Conservation (phyloP, 2,888 invertebrate genomes). For the Arctia plantaginis region DNA sequence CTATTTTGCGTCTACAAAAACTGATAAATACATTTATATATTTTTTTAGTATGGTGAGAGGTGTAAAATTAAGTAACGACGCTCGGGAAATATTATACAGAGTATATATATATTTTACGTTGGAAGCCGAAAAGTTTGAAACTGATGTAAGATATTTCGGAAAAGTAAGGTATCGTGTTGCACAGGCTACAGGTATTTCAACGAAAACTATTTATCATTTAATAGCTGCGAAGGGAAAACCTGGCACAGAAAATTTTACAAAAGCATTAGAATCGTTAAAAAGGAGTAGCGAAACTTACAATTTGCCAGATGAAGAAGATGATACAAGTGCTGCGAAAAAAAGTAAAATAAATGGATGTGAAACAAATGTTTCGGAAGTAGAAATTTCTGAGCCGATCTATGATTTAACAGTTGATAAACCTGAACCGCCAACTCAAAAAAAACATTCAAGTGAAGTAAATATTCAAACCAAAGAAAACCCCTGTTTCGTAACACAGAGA, state of each 20-base stretch:
- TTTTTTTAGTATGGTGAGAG: slow-evolving; percentile 1
- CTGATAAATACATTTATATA: background rate
- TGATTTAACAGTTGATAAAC: background rate
- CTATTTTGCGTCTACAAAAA: background rate
- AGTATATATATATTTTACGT: slow-evolving; percentile 3
- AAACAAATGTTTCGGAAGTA: background rate
- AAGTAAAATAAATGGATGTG: background rate
- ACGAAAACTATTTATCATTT: background rate
- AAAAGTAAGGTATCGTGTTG: background rate
- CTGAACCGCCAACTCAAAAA: background rate
- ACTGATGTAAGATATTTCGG: slow-evolving; percentile 8
- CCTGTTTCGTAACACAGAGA: background rate
- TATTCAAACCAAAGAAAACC: background rate
- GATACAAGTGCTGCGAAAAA: background rate
- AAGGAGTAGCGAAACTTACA: background rate
- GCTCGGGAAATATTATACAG: slow-evolving; percentile 14
- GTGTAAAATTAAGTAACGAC: background rate
- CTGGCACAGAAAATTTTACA: background rate
- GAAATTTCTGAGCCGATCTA: background rate
- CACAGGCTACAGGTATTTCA: background rate
- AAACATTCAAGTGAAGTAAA: background rate
- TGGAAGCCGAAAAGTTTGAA: slow-evolving; percentile 8
- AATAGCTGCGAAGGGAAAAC: background rate
- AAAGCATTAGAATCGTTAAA: background rate
- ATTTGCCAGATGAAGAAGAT: background rate